Percentiles rank a stretch among this genome's conserved stretches.
Evolutionary conservation across 35 echinoderm and acorn worm genomes (phyloP).

Genomic region (Amphiura filiformis): DNA sequence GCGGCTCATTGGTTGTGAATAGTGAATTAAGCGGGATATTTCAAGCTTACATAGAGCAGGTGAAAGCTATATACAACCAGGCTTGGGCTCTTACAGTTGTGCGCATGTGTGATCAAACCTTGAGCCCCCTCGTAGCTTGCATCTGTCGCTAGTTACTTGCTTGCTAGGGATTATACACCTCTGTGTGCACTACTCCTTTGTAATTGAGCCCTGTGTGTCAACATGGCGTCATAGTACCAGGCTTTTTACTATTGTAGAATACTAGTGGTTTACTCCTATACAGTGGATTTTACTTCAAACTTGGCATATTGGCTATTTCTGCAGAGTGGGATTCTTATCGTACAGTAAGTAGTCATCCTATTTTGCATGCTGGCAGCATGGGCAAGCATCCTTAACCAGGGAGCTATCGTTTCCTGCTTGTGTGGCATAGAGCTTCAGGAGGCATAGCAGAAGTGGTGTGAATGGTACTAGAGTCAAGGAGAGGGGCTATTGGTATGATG

Average conservation of each 20-base stretch:
- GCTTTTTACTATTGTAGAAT: too few relatives aligned
- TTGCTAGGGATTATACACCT: background rate
- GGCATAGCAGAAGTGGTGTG: background rate
- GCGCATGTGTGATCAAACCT: conserved; percentile 10
- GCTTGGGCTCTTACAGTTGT: background rate
- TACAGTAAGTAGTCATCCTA: background rate
- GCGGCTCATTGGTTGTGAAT: conserved; percentile 1
- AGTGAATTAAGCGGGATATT: conserved; percentile 11
- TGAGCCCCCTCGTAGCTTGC: background rate
- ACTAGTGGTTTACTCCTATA: background rate
- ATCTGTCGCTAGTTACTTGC: background rate
- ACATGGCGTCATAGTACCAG: conserved; percentile 4
- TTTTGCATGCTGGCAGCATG: conserved; percentile 10
- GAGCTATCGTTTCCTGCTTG: conserved; percentile 1
- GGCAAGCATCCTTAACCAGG: background rate
- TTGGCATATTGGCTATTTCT: background rate
- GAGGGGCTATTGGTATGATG: conserved; percentile 2
- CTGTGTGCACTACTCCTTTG: background rate
- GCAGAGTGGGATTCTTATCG: too few relatives aligned
- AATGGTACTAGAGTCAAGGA: background rate
- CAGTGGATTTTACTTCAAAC: background rate
- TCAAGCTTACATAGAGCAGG: background rate
- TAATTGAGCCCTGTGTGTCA: background rate
- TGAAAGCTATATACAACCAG: background rate
- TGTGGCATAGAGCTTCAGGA: background rate